phyloP scores from a whole-genome alignment of 2,113 vertebrate genomes.

The Setophaga kirtlandii region DNA sequence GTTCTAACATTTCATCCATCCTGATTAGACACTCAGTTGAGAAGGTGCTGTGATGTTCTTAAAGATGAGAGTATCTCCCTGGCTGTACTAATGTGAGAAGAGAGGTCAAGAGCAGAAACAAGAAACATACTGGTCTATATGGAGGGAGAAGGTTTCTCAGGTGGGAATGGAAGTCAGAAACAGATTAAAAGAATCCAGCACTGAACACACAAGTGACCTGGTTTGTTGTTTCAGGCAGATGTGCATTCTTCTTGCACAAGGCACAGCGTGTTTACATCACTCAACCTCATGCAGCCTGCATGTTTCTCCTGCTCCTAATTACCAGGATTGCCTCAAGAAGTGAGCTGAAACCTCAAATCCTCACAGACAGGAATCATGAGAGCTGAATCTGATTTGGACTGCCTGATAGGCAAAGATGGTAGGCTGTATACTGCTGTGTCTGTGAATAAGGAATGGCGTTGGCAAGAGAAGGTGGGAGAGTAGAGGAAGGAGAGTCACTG shows the following conservation, averaged over 20 bases:
- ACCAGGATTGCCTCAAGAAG: not conserved
- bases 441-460: not conserved
- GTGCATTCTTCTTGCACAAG: not conserved
- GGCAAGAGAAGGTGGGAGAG: not conserved
- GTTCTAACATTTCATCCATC: not conserved
- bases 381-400: not conserved
- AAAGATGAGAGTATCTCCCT: not conserved
- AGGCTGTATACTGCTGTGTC: not conserved
- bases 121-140: not conserved
- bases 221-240: not conserved
- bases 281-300: not conserved
- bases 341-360: not conserved
- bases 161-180: not conserved
- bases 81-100: not conserved
- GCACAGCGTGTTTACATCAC: accelerated
- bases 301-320: not conserved
- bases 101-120: not conserved
- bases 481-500: not conserved
- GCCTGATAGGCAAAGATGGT: not conserved
- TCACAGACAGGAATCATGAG: not conserved
- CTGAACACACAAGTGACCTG: not conserved
- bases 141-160: not conserved
- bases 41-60: not conserved
- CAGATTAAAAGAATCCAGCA: not conserved
- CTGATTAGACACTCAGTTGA: not conserved